Evolutionary conservation across 2,113 vertebrate species (phyloP).

Genomic region (Patagioenas fasciata): DNA sequence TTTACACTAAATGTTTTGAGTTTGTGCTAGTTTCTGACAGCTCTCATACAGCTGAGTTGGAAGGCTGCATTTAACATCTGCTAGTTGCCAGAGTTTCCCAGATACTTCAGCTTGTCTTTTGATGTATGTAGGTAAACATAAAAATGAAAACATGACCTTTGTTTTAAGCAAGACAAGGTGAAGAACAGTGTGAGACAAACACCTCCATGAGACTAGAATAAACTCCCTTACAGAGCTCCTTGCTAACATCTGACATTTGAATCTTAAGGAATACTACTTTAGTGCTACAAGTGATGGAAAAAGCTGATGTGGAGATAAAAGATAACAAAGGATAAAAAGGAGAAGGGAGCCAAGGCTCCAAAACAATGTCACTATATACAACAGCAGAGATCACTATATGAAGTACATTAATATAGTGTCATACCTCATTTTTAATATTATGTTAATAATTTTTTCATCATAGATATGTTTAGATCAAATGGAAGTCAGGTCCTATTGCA

Average conservation of each 20-base stretch:
- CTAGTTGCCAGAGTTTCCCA: too few species aligned
- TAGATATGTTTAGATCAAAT: background rate
- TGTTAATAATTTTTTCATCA: background rate
- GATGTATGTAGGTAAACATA: too few species aligned
- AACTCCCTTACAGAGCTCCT: background rate
- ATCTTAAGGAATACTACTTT: background rate
- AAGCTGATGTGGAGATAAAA: background rate
- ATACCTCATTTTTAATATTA: background rate
- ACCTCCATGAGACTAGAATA: background rate
- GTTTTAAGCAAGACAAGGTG: too few species aligned
- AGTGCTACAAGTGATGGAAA: background rate
- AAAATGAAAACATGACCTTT: too few species aligned
- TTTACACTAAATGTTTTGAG: too few species aligned
- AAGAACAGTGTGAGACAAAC: background rate
- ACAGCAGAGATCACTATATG: accelerated
- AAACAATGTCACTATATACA: background rate
- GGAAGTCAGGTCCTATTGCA: background rate
- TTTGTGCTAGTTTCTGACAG: too few species aligned
- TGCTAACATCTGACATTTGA: background rate
- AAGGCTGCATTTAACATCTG: too few species aligned
- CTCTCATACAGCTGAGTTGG: too few species aligned
- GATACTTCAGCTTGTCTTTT: too few species aligned
- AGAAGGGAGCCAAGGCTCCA: background rate
- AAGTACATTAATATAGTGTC: background rate
- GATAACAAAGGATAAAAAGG: background rate